Base-by-base conservation (phyloP, 1,140 invertebrate species). In the Polypedilum pembai region DNA sequence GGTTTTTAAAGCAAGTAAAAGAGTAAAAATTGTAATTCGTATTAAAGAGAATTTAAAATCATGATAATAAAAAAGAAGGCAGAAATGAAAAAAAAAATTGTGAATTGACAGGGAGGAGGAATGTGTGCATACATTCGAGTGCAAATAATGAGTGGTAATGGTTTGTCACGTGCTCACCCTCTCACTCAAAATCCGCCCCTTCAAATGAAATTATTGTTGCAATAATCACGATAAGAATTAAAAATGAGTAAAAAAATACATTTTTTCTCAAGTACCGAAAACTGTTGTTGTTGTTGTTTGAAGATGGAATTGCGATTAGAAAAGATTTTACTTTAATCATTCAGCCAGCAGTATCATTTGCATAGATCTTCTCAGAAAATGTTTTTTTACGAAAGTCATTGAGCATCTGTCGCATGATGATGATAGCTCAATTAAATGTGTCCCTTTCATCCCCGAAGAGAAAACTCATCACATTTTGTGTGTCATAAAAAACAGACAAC, bases 351-450 rank as follows among this genome's bases (percentile, higher is more conserved):
- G 20, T 20, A 69, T 69, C 65, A 69, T 69, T 69, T 69, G 65
- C 65, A 69, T 69, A 21, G 65, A 21, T 69, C 65, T 18, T 10
- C 18, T 12, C 18, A 17, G 8, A 17, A n/a, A 18, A 8, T 20
- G 7, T 18, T 18, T 66, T 20, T 66, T 66, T 69, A 18, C 8
- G n/a, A 69, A 69, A 69, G 65, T 69, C 65, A 69, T 69, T 18
- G 65, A 69, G 65, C 65, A 69, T 69, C 65, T 69, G 65, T 69
- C 17, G 20, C 18, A 69, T 69, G 65, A 69, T 5, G 65, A 69
- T 69, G 65, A 69, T 69, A 69, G 65, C 65, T 69, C 65, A 20
- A 69, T 69, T 69, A 69, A 69, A 56, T 56, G 45, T 56, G 45
- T 56, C 45, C 45, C 45, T 56, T 56, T n/a, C n/a, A 56, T 56